These are phyloP conservation scores for Plebejus argus DNA, from an alignment of 2,888 invertebrate genomes.

Conservation along the genomic window DNA sequence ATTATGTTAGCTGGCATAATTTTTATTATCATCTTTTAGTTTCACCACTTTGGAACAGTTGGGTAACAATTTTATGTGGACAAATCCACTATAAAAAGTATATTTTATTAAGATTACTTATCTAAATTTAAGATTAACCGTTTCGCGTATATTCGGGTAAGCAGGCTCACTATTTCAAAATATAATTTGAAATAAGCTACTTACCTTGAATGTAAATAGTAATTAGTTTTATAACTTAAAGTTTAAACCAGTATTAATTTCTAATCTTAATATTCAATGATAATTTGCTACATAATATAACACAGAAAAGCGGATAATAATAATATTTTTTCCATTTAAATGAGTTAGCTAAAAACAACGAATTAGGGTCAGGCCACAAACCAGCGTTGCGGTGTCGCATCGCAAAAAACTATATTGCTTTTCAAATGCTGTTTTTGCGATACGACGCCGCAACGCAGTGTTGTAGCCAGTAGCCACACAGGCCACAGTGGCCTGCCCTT, in stretches of 20 bases:
- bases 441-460: no score
- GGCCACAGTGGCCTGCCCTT: no score
- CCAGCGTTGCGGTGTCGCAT: no score
- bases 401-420: no score
- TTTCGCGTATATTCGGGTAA: neutral
- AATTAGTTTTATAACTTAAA: neutral
- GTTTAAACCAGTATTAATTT: neutral
- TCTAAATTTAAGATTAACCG: neutral
- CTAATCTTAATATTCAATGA: neutral
- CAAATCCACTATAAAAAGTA: neutral
- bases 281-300: neutral
- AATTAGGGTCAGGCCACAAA: no score
- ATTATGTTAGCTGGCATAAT: neutral
- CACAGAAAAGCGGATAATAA: neutral
- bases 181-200: neutral
- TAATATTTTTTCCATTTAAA: neutral
- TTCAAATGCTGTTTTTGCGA: no score
- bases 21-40: neutral
- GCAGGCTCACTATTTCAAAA: neutral
- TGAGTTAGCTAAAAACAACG: neutral
- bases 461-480: no score
- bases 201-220: neutral
- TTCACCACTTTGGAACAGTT: neutral
- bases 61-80: neutral
- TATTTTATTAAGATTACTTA: neutral